phyloP scores from a whole-genome alignment of 35 echinoderm and acorn worm genomes.

The Acanthaster planci region DNA sequence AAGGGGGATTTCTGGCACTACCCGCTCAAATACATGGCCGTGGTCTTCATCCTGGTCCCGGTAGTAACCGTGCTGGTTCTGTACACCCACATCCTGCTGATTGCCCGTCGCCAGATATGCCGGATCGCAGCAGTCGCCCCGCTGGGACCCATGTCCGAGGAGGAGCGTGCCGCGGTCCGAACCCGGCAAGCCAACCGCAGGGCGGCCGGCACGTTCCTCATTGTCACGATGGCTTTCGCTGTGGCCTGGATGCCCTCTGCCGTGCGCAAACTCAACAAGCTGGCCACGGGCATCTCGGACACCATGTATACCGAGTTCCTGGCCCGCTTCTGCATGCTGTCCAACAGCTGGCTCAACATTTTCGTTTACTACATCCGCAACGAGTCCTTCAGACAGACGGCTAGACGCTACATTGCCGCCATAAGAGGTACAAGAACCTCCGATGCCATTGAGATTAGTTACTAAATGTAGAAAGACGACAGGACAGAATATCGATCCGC shows the following conservation, averaged over 20 bases:
- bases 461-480: neutral
- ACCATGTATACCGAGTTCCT: neutral
- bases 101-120: conserved; percentile 15
- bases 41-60: neutral
- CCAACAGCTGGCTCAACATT: conserved; percentile 35
- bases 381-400: neutral
- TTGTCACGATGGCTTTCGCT: neutral
- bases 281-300: neutral
- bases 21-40: conserved; percentile 8
- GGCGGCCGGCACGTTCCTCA: conserved; percentile 26
- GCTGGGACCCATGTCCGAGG: neutral
- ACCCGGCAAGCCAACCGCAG: neutral
- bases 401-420: neutral
- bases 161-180: neutral
- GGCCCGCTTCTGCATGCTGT: neutral
- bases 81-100: conserved; percentile 23
- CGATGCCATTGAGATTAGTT: neutral
- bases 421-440: neutral
- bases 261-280: conserved; percentile 21
- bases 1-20: conserved; percentile 7
- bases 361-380: conserved; percentile 34
- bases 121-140: neutral
- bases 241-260: conserved; percentile 31
- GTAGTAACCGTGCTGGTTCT: neutral
- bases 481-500: too few relatives aligned